Base-by-base conservation (phyloP, 1,140 invertebrate species). In the Drosophila albomicans region DNA sequence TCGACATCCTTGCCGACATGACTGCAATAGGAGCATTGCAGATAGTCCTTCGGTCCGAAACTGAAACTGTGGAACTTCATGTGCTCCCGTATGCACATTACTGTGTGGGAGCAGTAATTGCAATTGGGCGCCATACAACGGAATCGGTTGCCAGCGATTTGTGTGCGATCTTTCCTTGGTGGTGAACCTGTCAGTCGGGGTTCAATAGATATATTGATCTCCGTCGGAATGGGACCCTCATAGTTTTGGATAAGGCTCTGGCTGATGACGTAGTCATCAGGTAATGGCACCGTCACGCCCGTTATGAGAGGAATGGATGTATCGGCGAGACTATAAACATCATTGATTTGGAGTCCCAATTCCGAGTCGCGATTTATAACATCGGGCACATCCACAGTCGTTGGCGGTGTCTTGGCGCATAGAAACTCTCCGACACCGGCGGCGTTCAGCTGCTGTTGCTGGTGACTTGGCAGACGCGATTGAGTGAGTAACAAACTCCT, bases 41-140 rank as follows among this genome's bases (percentile, higher is more conserved):
- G 38, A 48, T 81, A 81, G 1, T 64, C 74, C 1, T 25, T 70
- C 25, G 32, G 32, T 0, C 56, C 51, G 28, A 88, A 88, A 28
- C 73, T 58, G 11, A 35, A 78, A 7, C 64, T 30, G 25, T 88
- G 84, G 16, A 84, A 81, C 13, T 70, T 74, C 80, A 88, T 80
- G 62, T 88, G 84, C 45, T 81, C 46, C 1, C 63, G 32, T 0
- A 88, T 80, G 49, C 71, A 77, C 54, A 89, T 54, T 0, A 89
- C 70, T 11, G 81, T 75, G 54, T 75, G 64, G 4, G 84, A 43
- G 6, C 69, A 78, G 43, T 69, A 88, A 8, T 54, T 58, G 16
- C 85, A 88, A 20, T 61, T 64, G 8, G 41, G 0, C 7, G 84
- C 81, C 85, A 88, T 89, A 67, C 84, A 88, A 3, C 78, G 78